A percentile compares a stretch with the other conserved stretches of the same genome.
phyloP scores from a whole-genome alignment of 2,113 vertebrate genomes.

The Equus przewalskii region DNA sequence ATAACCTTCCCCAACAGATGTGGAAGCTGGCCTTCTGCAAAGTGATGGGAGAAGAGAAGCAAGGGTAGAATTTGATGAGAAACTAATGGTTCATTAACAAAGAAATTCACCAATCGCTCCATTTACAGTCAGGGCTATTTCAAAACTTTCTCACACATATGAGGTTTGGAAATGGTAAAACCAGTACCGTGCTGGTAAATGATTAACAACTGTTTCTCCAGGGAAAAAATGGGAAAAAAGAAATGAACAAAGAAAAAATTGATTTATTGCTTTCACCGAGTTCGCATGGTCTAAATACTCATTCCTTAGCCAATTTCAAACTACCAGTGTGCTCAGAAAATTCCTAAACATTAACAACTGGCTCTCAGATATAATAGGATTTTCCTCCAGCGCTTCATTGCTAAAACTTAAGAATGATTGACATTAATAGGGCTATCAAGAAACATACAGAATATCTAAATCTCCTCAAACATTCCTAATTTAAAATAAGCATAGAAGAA shows the following conservation, averaged over 20 bases:
- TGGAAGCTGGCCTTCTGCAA: background rate
- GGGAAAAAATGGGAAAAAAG: background rate
- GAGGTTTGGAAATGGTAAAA: background rate
- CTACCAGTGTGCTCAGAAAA: background rate
- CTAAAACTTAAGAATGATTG: constrained; percentile 29
- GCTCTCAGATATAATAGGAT: background rate
- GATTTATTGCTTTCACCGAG: background rate
- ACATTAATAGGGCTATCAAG: constrained; percentile 34
- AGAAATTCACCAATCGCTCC: background rate
- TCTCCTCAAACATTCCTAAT: background rate
- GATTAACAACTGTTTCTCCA: background rate
- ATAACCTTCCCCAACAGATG: too few species aligned
- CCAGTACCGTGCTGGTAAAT: background rate
- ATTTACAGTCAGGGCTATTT: background rate
- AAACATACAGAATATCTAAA: constrained; percentile 66
- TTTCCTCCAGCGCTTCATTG: background rate
- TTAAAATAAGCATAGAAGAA: constrained; percentile 46
- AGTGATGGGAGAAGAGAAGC: background rate
- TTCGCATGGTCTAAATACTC: background rate
- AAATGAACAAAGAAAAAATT: background rate
- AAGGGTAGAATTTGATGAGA: background rate
- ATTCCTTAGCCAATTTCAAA: background rate
- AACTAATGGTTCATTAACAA: background rate
- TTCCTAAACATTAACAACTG: background rate
- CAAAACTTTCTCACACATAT: background rate